A percentile compares a stretch with the other conserved stretches of the same genome.
phyloP scores from a whole-genome alignment of 2,797 vertebrate species.

The Diceros bicornis region DNA sequence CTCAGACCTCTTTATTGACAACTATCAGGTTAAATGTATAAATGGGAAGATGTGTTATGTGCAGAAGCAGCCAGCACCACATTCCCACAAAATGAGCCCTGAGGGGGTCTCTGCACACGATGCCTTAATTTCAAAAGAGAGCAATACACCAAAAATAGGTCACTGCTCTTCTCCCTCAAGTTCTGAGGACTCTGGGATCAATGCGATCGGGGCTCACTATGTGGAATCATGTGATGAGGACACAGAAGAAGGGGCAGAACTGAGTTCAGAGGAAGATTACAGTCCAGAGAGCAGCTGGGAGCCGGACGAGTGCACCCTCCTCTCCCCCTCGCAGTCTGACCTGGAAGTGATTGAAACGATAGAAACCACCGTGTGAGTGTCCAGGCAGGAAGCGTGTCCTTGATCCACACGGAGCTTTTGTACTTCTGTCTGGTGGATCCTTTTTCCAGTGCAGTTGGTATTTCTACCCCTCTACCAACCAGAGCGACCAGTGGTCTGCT shows the following conservation, averaged over 20 bases:
- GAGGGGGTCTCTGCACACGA: slow-evolving; percentile 87
- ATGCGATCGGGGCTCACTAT: slow-evolving; percentile 95
- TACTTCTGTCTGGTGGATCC: slow-evolving; percentile 81
- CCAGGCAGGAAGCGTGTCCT: background rate
- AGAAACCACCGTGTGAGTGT: slow-evolving; percentile 96
- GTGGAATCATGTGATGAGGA: slow-evolving; percentile 96
- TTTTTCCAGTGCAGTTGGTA: slow-evolving; percentile 82
- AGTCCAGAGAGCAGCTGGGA: slow-evolving; percentile 97
- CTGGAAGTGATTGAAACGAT: slow-evolving; percentile 99
- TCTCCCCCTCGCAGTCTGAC: slow-evolving; percentile 97
- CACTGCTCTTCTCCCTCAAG: slow-evolving; percentile 98
- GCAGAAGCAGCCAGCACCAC: slow-evolving; percentile 93
- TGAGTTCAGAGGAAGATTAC: slow-evolving; percentile 94
- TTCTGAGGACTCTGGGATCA: slow-evolving; percentile 99
- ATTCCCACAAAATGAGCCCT: slow-evolving; percentile 82
- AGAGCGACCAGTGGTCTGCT: slow-evolving; percentile 63
- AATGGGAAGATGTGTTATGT: slow-evolving; percentile 99
- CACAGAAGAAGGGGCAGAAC: slow-evolving; percentile 92
- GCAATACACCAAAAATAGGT: slow-evolving; percentile 94
- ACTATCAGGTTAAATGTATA: slow-evolving; percentile 98
- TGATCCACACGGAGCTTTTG: slow-evolving; percentile 81
- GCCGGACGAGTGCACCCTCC: slow-evolving; percentile 95
- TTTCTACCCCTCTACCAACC: slow-evolving; percentile 74
- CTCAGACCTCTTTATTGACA: slow-evolving; percentile 97
- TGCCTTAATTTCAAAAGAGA: slow-evolving; percentile 90